A percentile compares a stretch with the other conserved stretches of the same genome.
These are phyloP conservation scores for Lasioglossum pauxillum DNA, from an alignment of 2,888 invertebrate genomes.

Conservation along the genomic window DNA sequence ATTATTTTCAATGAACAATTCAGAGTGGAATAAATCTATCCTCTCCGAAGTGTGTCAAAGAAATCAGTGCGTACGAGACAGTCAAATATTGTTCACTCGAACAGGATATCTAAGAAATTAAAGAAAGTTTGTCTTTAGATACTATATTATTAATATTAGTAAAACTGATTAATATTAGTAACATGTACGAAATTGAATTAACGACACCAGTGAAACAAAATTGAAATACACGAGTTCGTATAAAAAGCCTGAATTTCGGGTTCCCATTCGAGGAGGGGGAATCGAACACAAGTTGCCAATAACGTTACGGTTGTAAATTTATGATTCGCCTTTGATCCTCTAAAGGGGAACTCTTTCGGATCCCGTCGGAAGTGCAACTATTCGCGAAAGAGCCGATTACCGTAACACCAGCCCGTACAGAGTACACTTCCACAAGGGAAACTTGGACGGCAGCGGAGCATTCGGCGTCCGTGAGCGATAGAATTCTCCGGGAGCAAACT, in stretches of 20 bases:
- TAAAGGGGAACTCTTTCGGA: not conserved
- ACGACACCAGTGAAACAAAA: not conserved
- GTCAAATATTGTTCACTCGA: too few species aligned
- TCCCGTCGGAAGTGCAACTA: not conserved
- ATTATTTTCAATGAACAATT: not conserved
- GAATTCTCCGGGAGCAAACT: constrained; percentile 16
- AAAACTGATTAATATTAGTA: not conserved
- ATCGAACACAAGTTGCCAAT: not conserved
- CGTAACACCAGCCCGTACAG: not conserved
- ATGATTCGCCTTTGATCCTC: constrained; percentile 13
- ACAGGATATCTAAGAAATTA: too few species aligned
- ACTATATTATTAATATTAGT: not conserved
- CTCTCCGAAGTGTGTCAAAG: too few species aligned
- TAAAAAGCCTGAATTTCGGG: not conserved
- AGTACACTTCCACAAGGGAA: not conserved
- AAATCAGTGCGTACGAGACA: not conserved
- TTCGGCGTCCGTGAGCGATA: constrained; percentile 11
- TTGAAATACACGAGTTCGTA: not conserved
- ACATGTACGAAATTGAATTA: not conserved
- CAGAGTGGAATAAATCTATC: not conserved
- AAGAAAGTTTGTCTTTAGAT: not conserved
- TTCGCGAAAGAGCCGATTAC: constrained; percentile 24
- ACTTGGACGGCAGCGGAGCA: constrained; percentile 2
- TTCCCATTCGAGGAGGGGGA: not conserved
- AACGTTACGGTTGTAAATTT: not conserved